Evolutionary conservation across 2,888 invertebrate genomes (phyloP).

Genomic region (Phytoseiulus persimilis): DNA sequence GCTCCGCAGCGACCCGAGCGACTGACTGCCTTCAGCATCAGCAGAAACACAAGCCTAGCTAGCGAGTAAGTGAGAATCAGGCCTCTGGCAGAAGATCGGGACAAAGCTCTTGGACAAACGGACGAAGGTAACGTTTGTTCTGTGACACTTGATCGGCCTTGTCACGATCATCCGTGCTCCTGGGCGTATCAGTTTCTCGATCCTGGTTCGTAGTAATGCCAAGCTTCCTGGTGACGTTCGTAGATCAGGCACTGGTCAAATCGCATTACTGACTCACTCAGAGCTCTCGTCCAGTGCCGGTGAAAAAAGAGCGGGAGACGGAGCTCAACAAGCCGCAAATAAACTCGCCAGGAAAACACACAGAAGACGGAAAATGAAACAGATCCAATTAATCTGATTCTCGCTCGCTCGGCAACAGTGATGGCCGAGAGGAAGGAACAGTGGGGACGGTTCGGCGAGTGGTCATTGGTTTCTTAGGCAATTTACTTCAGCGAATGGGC

Average conservation of each 20-base stretch:
- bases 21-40: neutral
- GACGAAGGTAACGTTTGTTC: neutral
- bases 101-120: neutral
- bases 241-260: neutral
- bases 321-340: neutral
- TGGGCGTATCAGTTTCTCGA: neutral
- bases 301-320: neutral
- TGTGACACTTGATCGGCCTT: neutral
- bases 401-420: neutral
- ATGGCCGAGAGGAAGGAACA: neutral
- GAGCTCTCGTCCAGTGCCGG: neutral
- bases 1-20: neutral
- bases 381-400: neutral
- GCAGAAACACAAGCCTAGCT: neutral
- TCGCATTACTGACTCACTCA: neutral
- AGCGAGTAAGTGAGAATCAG: neutral
- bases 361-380: neutral
- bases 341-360: neutral
- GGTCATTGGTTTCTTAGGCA: neutral
- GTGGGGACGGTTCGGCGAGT: neutral
- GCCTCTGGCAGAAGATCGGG: neutral
- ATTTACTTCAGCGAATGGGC: neutral
- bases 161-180: neutral
- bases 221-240: neutral
- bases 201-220: neutral